A percentile compares a stretch with the other conserved stretches of the same genome.
phyloP scores from a whole-genome alignment of 2,888 invertebrate species.

The Sinelater perroti region DNA sequence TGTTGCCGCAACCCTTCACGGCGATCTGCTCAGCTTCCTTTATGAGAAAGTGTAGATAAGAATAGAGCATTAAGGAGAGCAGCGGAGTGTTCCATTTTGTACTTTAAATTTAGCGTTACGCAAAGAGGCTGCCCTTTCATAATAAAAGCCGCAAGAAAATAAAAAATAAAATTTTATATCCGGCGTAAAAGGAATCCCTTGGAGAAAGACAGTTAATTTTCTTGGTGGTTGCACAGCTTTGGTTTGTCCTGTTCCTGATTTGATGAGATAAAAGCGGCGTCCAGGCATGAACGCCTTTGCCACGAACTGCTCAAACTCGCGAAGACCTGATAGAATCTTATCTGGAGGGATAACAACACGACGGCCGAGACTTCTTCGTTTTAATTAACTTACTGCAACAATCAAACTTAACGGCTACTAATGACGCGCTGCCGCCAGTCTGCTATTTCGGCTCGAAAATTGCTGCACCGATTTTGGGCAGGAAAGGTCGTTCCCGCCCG shows the following conservation, averaged over 20 bases:
- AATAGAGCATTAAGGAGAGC: not conserved
- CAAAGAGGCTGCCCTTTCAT: slow-evolving; percentile 10
- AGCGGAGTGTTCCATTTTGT: not conserved
- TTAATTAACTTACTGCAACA: slow-evolving; percentile 31
- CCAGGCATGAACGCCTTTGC: slow-evolving; percentile 50
- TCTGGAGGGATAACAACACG: slow-evolving; percentile 31
- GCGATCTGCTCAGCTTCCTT: not conserved
- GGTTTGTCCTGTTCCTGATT: slow-evolving; percentile 51
- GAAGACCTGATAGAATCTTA: slow-evolving; percentile 37
- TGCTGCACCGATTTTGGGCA: not conserved
- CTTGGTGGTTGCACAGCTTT: slow-evolving; percentile 53
- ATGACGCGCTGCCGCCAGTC: slow-evolving; percentile 5
- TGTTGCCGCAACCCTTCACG: too few species aligned
- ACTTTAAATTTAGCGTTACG: slow-evolving; percentile 5
- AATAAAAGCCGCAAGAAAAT: slow-evolving; percentile 26
- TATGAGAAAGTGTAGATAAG: slow-evolving; percentile 2
- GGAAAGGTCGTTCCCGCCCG: slow-evolving; percentile 3
- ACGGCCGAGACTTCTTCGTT: slow-evolving; percentile 23
- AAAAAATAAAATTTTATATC: slow-evolving; percentile 41
- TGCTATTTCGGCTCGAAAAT: slow-evolving; percentile 1
- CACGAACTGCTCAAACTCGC: slow-evolving; percentile 44
- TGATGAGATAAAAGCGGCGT: slow-evolving; percentile 53
- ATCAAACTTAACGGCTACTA: slow-evolving; percentile 23
- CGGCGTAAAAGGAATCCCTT: slow-evolving; percentile 39
- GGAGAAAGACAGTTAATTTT: slow-evolving; percentile 52